Percentiles rank a stretch among this genome's conserved stretches.
These are phyloP conservation scores for Rhynchomys soricoides DNA, from an alignment of 2,113 vertebrate species.

Conservation along the genomic window DNA sequence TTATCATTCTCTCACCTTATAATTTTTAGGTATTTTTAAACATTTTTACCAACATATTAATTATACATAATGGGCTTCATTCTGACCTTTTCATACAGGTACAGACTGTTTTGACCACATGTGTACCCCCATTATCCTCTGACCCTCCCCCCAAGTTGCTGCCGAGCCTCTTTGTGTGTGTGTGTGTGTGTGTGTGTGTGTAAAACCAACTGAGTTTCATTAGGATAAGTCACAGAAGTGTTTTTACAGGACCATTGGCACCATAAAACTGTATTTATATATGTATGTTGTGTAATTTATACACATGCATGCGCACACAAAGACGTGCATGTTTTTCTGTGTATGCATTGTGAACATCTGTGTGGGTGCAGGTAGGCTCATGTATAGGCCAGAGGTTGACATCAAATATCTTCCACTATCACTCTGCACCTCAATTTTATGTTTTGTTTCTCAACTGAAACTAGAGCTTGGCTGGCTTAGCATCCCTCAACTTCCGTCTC, in stretches of 20 bases:
- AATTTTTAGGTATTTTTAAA: not conserved
- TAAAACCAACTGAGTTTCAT: not conserved
- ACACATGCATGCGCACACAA: not conserved
- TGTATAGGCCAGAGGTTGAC: not conserved
- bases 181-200: not conserved
- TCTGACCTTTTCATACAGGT: not conserved
- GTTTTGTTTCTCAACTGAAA: not conserved
- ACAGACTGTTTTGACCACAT: not conserved
- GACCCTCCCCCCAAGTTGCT: too few species aligned
- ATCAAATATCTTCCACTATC: not conserved
- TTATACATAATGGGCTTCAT: not conserved
- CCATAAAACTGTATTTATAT: not conserved
- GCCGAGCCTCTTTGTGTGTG: not conserved
- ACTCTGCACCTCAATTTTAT: not conserved
- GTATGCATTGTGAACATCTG: not conserved
- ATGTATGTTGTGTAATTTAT: not conserved
- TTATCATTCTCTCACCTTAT: not conserved
- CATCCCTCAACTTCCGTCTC: not conserved
- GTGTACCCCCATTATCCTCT: not conserved
- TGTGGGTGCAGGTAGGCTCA: not conserved
- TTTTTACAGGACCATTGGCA: not conserved
- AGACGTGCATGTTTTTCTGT: not conserved
- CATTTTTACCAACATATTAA: not conserved
- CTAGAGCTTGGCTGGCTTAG: not conserved
- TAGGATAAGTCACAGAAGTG: not conserved